phyloP scores from a whole-genome alignment of 2,797 vertebrate species.

The Tarsius wallacei region DNA sequence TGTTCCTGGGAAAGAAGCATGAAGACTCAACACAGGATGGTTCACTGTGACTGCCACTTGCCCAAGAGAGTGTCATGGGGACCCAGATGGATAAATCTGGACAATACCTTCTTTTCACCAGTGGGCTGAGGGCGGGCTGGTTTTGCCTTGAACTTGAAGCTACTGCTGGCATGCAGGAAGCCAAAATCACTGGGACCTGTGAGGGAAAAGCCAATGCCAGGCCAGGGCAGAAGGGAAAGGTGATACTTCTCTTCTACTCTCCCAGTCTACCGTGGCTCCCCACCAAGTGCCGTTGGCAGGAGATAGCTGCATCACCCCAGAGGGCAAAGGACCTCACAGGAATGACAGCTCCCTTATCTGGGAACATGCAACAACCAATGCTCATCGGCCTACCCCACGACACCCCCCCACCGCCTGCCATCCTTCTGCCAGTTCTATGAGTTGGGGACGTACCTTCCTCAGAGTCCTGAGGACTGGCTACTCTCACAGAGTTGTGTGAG shows the following conservation, averaged over 20 bases:
- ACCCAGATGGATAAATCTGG: not conserved
- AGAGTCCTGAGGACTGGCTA: not conserved
- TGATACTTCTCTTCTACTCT: not conserved
- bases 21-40: not conserved
- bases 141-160: slow-evolving; percentile 28
- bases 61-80: not conserved
- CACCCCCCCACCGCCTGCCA: fast-evolving
- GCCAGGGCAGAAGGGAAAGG: not conserved
- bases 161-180: slow-evolving; percentile 48
- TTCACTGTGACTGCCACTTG: not conserved
- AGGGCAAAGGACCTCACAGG: not conserved
- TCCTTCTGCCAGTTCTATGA: not conserved
- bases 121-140: not conserved
- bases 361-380: not conserved
- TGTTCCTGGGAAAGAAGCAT: slow-evolving; percentile 79
- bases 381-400: not conserved
- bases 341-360: not conserved
- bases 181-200: slow-evolving; percentile 54
- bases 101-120: slow-evolving; percentile 77
- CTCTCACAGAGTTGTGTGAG: not conserved
- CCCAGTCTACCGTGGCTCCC: not conserved
- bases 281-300: not conserved
- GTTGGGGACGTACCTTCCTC: slow-evolving; percentile 73
- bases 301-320: slow-evolving; percentile 16
- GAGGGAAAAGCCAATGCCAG: not conserved